Percentiles rank a stretch among this genome's conserved stretches.
Evolutionary conservation across 2,888 invertebrate species (phyloP).

Genomic region (Hybos culiciformis): DNA sequence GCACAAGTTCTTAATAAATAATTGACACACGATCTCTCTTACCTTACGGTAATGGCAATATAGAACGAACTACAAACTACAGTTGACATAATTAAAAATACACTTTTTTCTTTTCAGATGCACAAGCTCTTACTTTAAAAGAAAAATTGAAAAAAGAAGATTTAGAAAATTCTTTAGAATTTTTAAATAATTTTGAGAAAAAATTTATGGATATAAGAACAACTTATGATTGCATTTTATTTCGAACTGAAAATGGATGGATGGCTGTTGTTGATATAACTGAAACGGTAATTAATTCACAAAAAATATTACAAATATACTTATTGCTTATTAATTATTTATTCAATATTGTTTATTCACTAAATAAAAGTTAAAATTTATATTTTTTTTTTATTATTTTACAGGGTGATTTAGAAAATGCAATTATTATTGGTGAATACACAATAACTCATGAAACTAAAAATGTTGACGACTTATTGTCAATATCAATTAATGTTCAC

Average conservation of each 20-base stretch:
- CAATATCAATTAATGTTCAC: constrained; percentile 83
- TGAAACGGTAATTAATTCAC: constrained; percentile 20
- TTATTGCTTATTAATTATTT: constrained; percentile 6
- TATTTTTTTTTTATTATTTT: constrained; percentile 77
- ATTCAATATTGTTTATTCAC: constrained; percentile 10
- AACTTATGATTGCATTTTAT: constrained; percentile 85
- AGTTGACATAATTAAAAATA: neutral
- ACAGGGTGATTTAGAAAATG: constrained; percentile 63
- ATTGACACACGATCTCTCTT: no score
- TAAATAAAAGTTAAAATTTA: constrained; percentile 30
- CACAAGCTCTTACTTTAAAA: constrained; percentile 41
- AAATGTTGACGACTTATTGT: constrained; percentile 65
- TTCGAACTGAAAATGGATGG: constrained; percentile 86
- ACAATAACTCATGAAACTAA: constrained; percentile 67
- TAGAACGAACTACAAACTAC: neutral
- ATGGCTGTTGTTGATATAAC: constrained; percentile 33
- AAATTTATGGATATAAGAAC: constrained; percentile 78
- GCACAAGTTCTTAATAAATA: no score
- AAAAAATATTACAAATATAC: neutral
- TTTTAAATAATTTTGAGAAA: constrained; percentile 70
- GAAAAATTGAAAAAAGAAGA: constrained; percentile 83
- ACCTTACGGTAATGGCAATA: no score
- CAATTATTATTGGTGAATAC: constrained; percentile 69
- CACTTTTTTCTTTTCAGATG: constrained; percentile 23
- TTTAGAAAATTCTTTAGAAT: constrained; percentile 71